Evolutionary conservation across 2,888 invertebrate species (phyloP).

Genomic region (Drosophila borborema): DNA sequence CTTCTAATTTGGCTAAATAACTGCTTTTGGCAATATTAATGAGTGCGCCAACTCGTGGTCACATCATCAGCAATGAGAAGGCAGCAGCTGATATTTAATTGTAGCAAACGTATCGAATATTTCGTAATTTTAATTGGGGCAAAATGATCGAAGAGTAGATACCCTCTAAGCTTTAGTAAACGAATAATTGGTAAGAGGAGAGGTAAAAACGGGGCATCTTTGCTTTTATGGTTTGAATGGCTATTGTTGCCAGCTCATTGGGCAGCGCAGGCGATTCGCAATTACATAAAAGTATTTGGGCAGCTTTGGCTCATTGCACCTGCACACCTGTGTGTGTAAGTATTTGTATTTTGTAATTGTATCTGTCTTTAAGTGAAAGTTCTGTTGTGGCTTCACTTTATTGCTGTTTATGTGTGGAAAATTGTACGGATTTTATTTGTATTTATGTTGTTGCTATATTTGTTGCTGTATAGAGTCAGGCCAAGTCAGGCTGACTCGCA

Average conservation of each 20-base stretch:
- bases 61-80: conserved; percentile 60
- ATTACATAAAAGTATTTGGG: conserved; percentile 67
- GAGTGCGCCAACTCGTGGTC: conserved; percentile 36
- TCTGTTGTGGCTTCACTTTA: conserved; percentile 41
- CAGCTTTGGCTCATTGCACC: conserved; percentile 69
- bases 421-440: conserved; percentile 48
- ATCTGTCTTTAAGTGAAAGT: conserved; percentile 62
- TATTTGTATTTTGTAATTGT: conserved; percentile 9
- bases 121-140: conserved; percentile 58
- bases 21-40: conserved; percentile 69
- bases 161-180: neutral
- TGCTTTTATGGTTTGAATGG: conserved; percentile 18
- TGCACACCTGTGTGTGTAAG: conserved; percentile 18
- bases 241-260: conserved; percentile 57
- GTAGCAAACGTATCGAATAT: conserved; percentile 46
- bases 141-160: conserved; percentile 7
- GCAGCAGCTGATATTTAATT: conserved; percentile 54
- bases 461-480: neutral
- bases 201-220: conserved; percentile 8
- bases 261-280: conserved; percentile 39
- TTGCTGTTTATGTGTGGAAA: conserved; percentile 47
- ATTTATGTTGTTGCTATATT: neutral
- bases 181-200: neutral
- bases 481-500: neutral
- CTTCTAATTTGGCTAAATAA: conserved; percentile 71